Conservation (phyloP, 2,113 vertebrate genomes). For the Psephotus haematonotus region DNA sequence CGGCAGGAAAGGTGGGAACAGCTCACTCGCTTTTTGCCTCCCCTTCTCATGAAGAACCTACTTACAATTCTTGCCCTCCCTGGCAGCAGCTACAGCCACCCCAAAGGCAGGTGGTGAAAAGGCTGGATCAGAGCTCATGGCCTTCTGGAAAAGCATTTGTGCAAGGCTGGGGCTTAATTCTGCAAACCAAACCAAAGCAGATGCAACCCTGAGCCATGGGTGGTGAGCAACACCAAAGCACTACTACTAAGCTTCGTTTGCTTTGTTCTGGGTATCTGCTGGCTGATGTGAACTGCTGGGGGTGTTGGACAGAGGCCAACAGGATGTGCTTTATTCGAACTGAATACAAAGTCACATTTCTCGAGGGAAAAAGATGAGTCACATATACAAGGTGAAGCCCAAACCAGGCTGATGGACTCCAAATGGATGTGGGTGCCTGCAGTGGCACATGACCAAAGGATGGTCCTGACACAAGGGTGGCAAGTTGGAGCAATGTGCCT, state of each 20-base stretch:
- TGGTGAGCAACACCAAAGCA: background rate
- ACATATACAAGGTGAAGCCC: background rate
- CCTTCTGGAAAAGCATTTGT: background rate
- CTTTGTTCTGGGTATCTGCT: background rate
- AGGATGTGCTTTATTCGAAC: background rate
- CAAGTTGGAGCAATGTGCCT: rapidly evolving
- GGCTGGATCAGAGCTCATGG: background rate
- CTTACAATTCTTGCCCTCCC: background rate
- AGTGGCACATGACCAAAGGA: background rate
- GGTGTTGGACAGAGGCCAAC: background rate
- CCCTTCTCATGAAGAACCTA: background rate
- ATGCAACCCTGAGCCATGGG: background rate
- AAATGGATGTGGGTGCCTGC: background rate
- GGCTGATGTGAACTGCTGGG: background rate
- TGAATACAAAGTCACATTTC: background rate
- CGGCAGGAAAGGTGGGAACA: background rate
- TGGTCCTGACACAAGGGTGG: background rate
- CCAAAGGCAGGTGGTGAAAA: background rate
- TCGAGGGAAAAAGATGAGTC: background rate
- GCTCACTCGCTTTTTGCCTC: background rate
- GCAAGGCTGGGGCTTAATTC: background rate
- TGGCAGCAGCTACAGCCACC: background rate
- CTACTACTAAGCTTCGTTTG: background rate
- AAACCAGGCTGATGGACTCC: background rate
- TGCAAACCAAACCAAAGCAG: background rate